Evolutionary conservation across 35 echinoderm and acorn worm genomes (phyloP).

Genomic region (Heliocidaris erythrogramma): DNA sequence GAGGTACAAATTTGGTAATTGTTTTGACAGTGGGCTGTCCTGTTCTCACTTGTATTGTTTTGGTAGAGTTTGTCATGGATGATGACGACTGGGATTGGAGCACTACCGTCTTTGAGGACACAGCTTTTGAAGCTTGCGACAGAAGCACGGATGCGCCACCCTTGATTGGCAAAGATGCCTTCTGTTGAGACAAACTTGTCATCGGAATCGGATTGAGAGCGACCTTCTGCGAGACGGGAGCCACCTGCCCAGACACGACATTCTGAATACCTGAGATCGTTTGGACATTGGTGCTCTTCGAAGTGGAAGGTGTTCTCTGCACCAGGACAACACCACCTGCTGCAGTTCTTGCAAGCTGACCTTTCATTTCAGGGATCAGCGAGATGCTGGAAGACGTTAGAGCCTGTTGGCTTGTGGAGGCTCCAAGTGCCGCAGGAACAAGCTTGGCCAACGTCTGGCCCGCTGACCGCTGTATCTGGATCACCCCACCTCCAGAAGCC

Average conservation of each 20-base stretch:
- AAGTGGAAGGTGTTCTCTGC: constrained; percentile 64
- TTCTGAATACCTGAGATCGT: constrained; percentile 65
- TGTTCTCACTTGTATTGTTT: constrained; percentile 30
- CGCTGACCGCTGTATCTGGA: constrained; percentile 74
- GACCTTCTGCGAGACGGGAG: constrained; percentile 54
- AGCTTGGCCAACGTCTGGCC: constrained; percentile 70
- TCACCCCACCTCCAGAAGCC: constrained; percentile 56
- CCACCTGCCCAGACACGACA: constrained; percentile 52
- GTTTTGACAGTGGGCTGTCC: constrained; percentile 25
- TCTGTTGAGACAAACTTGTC: constrained; percentile 42
- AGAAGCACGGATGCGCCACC: constrained; percentile 55
- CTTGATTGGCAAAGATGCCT: constrained; percentile 45
- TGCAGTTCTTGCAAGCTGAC: constrained; percentile 74
- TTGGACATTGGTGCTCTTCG: constrained; percentile 67
- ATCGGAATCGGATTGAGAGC: constrained; percentile 52
- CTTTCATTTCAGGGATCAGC: constrained; percentile 85
- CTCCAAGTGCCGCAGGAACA: constrained; percentile 51
- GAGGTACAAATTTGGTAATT: constrained; percentile 34
- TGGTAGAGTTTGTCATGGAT: constrained; percentile 37
- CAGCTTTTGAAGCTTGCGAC: constrained; percentile 35
- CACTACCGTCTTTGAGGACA: constrained; percentile 51
- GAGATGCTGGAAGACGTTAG: constrained; percentile 59
- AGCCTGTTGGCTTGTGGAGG: constrained; percentile 6
- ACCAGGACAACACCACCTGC: constrained; percentile 90
- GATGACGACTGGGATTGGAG: constrained; percentile 39